Evolutionary conservation across 2,888 invertebrate genomes (phyloP), one percentile per base, ranked within the genome.

Genomic region (Ctenicera cuprea): DNA sequence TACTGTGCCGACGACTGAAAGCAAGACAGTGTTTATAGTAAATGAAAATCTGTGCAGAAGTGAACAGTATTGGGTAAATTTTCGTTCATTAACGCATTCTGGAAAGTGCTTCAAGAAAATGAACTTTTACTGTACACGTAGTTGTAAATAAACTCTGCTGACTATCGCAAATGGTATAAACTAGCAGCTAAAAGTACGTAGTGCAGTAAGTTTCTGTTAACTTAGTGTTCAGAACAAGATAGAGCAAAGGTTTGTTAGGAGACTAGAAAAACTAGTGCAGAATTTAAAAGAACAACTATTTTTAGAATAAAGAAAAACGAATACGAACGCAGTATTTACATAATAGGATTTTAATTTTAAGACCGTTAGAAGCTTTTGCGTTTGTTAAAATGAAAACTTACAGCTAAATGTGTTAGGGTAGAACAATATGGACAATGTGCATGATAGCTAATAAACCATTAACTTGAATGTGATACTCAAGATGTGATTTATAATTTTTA

Each of bases 1-100:
- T 85, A 85, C 63, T 85, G 85, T 76, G 54, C 54, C 14, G 50
- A 50, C 9, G 54, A 54, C 54, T 54, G 30, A 54, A 14, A 9
- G 5, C 20, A 8, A 45, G 14, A 45, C 45, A 18, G 45, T 45
- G 45, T 45, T 45, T 1, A 4, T 33, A 45, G 33, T 33, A 18
- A 45, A 18, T 18, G 45, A 18, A 8, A 45, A 45, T 45, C 1
- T 45, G 18, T 18, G 18, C 41, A 61, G 41, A 20, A 37, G 30
- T 61, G 18, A 20, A 64, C 66, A 67, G 66, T 67, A 67, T 67
- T 67, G 18, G 5, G 45, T 22, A 57, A 67, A 48, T n/a, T 41
- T 41, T 22, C 66, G 50, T 26, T 43, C 14, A 45, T 45, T 1
- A 45, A 33, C 7, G 33, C 33, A 33, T 26, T 26, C n/a, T 33